phyloP scores from a whole-genome alignment of 2,888 invertebrate species.

The Sesamia inferens region DNA sequence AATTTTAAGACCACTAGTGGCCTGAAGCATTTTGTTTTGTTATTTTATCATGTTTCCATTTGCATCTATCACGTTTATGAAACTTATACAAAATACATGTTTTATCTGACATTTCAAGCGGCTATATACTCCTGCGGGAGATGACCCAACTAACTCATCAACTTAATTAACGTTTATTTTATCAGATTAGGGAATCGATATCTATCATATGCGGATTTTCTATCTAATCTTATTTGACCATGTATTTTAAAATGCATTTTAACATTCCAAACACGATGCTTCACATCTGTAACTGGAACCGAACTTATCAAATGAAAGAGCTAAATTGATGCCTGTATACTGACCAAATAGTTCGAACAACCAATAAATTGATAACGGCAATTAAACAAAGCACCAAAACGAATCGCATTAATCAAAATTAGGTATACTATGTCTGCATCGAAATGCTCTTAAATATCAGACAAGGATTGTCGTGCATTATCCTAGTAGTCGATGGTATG shows the following conservation, averaged over 20 bases:
- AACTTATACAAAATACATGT: not conserved
- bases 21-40: not conserved
- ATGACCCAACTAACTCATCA: not conserved
- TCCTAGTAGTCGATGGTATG: slow-evolving; percentile 1
- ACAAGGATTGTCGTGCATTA: slow-evolving; percentile 1
- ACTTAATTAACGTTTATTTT: not conserved
- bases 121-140: not conserved
- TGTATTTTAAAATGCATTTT: not conserved
- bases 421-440: slow-evolving; percentile 35
- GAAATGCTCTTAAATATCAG: slow-evolving; percentile 25
- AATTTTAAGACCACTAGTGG: not conserved
- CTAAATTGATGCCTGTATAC: slow-evolving; percentile 42
- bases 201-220: not conserved
- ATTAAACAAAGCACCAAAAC: slow-evolving; percentile 54
- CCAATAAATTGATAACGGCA: slow-evolving; percentile 56
- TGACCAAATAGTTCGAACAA: slow-evolving; percentile 48
- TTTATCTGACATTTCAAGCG: not conserved
- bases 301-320: slow-evolving; percentile 37
- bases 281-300: slow-evolving; percentile 24
- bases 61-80: not conserved
- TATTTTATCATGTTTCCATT: not conserved
- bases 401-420: slow-evolving; percentile 55
- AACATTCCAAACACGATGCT: slow-evolving; percentile 11
- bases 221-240: not conserved
- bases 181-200: not conserved